Evolutionary conservation across 2,888 invertebrate genomes (phyloP), one percentile per base, ranked within the genome.

Genomic region (Mythimna lalbum): DNA sequence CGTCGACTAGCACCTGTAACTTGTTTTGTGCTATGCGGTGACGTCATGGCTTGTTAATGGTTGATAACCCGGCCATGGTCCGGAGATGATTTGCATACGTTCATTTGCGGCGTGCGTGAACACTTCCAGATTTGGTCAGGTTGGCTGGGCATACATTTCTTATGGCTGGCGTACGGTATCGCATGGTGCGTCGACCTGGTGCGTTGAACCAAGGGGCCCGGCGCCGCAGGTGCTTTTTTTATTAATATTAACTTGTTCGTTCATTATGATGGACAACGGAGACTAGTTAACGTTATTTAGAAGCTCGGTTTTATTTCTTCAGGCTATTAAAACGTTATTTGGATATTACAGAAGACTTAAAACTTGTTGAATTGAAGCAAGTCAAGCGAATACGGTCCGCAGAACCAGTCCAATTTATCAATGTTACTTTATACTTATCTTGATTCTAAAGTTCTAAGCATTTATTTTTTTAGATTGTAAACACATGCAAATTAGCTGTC

Each of bases 131-230:
- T 92, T 93, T 90, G 93, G 93, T 88, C 89, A 89, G 90, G 89
- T 92, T 90, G 89, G 82, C 88, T 86, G 89, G 87, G 89, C 92
- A 90, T 91, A 90, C 88, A 90, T 93, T 93, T 95, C 94, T 94
- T 94, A 94, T 94, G 93, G 92, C 77, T 87, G 78, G 81, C 89
- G 92, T 95, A 95, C 95, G 95, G 95, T 95, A 95, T 87, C 91
- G 84, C 88, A 85, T 91, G 91, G 95, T 88, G 90, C 95, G 94
- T 83, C 95, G 95, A 95, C 95, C 95, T 90, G 91, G 93, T 91
- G 86, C 94, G 91, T 93, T 95, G 95, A 95, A 95, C 95, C 88
- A 91, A 90, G 93, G 89, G 91, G 91, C 92, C 90, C 89, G 90
- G 86, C 89, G 90, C 89, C 90, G 86, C 86, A 80, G 78, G 86